Conservation (phyloP, 2,888 invertebrate species). For the Zaprionus lineosus region DNA sequence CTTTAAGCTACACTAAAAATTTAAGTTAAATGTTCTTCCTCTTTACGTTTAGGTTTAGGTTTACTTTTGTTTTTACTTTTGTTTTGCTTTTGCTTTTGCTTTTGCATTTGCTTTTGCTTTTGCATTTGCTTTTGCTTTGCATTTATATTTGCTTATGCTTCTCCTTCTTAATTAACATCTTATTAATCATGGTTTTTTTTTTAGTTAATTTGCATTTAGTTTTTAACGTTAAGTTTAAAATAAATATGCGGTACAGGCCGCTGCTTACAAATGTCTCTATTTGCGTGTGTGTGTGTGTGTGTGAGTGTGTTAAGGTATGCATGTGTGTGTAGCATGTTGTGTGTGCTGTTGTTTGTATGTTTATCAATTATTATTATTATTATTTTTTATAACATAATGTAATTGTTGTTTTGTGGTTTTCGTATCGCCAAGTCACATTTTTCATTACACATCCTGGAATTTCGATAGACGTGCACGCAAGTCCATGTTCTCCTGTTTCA, state of each 20-base stretch:
- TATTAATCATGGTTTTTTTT: too few relatives aligned
- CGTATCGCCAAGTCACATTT: conserved; percentile 46
- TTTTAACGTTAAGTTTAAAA: conserved; percentile 58
- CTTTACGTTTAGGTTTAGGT: too few relatives aligned
- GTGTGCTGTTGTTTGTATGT: conserved; percentile 57
- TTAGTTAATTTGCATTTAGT: conserved; percentile 39
- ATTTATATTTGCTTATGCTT: too few relatives aligned
- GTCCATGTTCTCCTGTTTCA: conserved; percentile 95
- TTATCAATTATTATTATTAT: conserved; percentile 52
- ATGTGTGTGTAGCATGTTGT: conserved; percentile 46
- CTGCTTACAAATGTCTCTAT: conserved; percentile 49
- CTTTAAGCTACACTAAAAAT: conserved; percentile 48
- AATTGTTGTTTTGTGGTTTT: conserved; percentile 48
- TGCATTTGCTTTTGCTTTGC: too few relatives aligned
- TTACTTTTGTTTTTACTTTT: too few relatives aligned
- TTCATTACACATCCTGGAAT: conserved; percentile 89
- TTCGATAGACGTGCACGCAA: conserved; percentile 94
- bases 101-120: too few relatives aligned
- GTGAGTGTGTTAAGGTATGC: conserved; percentile 31
- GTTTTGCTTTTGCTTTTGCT: too few relatives aligned
- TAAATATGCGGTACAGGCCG: conserved; percentile 64
- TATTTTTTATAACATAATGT: conserved; percentile 41
- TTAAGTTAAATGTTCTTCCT: conserved; percentile 44
- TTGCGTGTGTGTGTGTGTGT: conserved; percentile 28
- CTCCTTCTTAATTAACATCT: too few relatives aligned